Evolutionary conservation across 2,113 vertebrate species (phyloP).

Genomic region (Thalassoma bifasciatum): DNA sequence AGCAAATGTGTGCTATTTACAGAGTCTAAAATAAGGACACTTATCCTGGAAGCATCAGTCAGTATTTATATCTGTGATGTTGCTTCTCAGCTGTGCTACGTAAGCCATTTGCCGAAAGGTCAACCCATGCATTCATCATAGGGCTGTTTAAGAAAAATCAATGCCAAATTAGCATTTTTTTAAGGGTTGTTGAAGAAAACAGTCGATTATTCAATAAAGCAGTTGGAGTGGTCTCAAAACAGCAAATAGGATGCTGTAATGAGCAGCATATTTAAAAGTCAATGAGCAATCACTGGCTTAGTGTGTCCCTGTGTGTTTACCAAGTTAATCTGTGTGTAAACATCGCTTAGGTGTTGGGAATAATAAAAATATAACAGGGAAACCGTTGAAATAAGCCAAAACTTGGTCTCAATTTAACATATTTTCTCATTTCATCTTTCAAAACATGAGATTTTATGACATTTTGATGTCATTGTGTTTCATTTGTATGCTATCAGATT

Average conservation of each 20-base stretch:
- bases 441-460: too few relatives aligned
- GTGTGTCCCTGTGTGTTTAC: conserved; percentile 18
- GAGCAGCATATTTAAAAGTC: conserved; percentile 52
- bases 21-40: conserved; percentile 8
- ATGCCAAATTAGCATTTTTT: conserved; percentile 59
- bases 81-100: conserved; percentile 32
- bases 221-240: conserved; percentile 40
- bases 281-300: conserved; percentile 24
- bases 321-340: conserved; percentile 23
- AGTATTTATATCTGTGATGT: conserved; percentile 19
- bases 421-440: too few relatives aligned
- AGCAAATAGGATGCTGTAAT: conserved; percentile 44
- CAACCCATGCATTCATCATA: conserved; percentile 38
- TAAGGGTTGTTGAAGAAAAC: conserved; percentile 34
- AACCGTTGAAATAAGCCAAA: not conserved
- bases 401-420: too few relatives aligned
- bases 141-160: conserved; percentile 37
- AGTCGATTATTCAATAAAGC: conserved; percentile 37
- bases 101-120: conserved; percentile 49
- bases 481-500: too few relatives aligned
- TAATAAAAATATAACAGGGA: not conserved
- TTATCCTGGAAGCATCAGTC: not conserved
- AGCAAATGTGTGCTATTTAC: conserved; percentile 3
- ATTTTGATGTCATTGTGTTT: too few relatives aligned
- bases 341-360: not conserved